Evolutionary conservation across 1,140 invertebrate species (phyloP), one percentile per base, ranked within the genome.

Genomic region (Ceratina calcarata): DNA sequence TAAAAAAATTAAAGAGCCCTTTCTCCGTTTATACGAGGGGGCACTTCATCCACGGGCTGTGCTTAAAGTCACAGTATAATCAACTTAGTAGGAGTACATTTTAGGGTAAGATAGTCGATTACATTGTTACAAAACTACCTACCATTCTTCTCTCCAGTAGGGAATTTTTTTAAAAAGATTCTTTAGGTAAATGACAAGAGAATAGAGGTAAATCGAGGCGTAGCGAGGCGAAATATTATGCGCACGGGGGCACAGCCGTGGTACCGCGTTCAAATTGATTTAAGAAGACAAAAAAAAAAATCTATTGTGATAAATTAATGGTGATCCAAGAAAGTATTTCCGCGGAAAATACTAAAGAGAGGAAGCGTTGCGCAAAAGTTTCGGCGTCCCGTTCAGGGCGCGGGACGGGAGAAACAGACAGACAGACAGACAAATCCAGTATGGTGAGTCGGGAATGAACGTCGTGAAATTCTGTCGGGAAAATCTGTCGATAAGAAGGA

Each of bases 261-360:
- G 85, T 84, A 74, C 87, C 86, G 89, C 89, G 89, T 89, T 90
- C 88, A 86, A 87, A 86, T 89, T 89, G 86, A 88, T 91, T 89
- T 86, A 78, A 85, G 81, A 87, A 81, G 69, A 85, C 82, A 87
- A 85, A 88, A 89, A 90, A 6, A 45, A 45, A 45, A 45, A 45
- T 91, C 87, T 88, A 93, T 92, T 93, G 92, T 93, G 92, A 93
- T 93, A 93, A 93, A 91, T 92, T 89, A 86, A 92, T 91, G 89
- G 92, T 93, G 91, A 92, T 93, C 89, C 87, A 92, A 91, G 92
- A 93, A 93, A 93, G 92, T 93, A 93, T 92, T 91, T 92, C 91
- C 89, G 84, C 84, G 60, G 84, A 81, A 72, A 71, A 78, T 72
- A 72, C 76, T 61, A 55, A 72, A 78, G 76, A 27, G 37, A 74